These are phyloP conservation scores for Anastrepha obliqua DNA, from an alignment of 1,140 invertebrate species.

Conservation along the genomic window DNA sequence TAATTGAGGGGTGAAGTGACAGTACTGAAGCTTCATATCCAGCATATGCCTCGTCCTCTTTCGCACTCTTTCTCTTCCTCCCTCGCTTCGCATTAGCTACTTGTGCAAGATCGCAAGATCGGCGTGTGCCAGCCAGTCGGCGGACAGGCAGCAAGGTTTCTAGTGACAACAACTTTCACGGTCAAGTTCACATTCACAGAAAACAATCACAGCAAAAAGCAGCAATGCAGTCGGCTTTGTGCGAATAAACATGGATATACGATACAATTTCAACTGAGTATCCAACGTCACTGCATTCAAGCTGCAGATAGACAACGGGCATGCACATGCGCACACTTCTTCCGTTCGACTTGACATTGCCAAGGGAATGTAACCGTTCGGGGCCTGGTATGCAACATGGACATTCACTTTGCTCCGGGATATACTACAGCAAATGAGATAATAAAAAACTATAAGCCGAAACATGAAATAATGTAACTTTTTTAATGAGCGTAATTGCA, in stretches of 20 bases:
- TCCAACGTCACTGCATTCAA: not conserved
- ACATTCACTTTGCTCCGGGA: slow-evolving; percentile 12
- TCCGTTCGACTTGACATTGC: not conserved
- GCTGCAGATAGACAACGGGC: not conserved
- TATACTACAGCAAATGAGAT: not conserved
- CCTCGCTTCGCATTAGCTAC: not conserved
- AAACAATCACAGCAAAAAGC: not conserved
- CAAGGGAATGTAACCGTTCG: not conserved
- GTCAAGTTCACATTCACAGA: slow-evolving; percentile 69
- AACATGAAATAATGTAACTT: not conserved
- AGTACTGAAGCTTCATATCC: too few relatives aligned
- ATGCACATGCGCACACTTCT: not conserved
- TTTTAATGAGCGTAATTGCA: slow-evolving; percentile 7
- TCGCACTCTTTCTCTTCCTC: not conserved
- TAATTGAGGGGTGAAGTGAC: too few relatives aligned
- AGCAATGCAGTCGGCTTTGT: not conserved
- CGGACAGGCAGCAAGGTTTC: not conserved
- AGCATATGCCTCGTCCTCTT: too few relatives aligned
- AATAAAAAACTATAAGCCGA: not conserved
- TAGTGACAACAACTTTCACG: slow-evolving; percentile 67
- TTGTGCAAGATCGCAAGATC: not conserved
- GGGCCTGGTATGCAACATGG: not conserved
- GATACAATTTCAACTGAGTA: not conserved
- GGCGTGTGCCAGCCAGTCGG: slow-evolving; percentile 3
- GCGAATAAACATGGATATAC: not conserved